These are phyloP conservation scores for Dryadula phaetusa DNA, from an alignment of 2,888 invertebrate genomes.

Conservation along the genomic window DNA sequence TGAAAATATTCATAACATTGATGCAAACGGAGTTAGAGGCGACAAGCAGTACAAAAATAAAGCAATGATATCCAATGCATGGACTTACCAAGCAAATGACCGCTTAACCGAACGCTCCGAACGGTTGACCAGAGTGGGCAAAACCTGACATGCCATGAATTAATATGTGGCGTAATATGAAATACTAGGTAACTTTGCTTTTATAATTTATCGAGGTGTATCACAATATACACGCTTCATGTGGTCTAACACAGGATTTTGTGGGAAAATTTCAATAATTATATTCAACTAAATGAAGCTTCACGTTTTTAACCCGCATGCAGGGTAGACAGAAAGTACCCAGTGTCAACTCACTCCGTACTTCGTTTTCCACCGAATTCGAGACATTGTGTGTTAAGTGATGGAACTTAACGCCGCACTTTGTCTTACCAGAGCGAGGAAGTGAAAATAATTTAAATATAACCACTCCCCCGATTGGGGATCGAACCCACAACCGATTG, in stretches of 20 bases:
- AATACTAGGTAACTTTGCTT: constrained; percentile 5
- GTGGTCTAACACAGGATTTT: not conserved
- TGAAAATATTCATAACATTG: not conserved
- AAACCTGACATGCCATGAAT: constrained; percentile 26
- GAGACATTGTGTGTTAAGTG: no score
- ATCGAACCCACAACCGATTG: no score
- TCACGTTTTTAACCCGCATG: no score
- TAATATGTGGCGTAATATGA: constrained; percentile 20
- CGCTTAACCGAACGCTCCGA: constrained; percentile 28
- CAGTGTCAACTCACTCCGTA: no score
- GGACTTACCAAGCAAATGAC: constrained; percentile 11
- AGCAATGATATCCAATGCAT: not conserved
- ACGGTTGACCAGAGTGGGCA: constrained; percentile 22
- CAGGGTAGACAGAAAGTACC: no score
- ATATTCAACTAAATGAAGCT: no score
- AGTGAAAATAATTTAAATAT: no score
- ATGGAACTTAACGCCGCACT: no score
- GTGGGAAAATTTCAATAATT: not conserved
- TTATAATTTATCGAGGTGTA: constrained; percentile 11
- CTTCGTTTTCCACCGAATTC: no score
- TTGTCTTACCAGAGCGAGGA: no score
- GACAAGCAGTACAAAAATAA: not conserved
- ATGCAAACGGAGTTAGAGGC: not conserved
- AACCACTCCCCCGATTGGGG: no score
- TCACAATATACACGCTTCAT: not conserved